Base-by-base conservation (phyloP, 2,888 invertebrate species). In the Eupithecia centaureata region DNA sequence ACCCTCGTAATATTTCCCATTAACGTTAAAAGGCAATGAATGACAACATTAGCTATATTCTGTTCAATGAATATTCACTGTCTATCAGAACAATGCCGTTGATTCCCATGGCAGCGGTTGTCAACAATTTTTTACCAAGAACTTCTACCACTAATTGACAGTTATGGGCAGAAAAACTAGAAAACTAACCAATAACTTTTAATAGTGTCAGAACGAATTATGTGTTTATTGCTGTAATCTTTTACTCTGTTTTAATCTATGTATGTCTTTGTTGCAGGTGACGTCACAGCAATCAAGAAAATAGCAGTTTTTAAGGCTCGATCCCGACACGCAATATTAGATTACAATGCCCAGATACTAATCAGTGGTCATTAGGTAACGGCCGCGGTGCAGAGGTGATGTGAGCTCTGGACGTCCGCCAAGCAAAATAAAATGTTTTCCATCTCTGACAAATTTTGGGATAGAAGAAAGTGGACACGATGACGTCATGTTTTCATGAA, bases 401-500 rank as follows among this genome's bases (percentile, higher is more conserved):
- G 74, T 78, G 72, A 82, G 62, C 77, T 66, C 70, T 75, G 73
- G 73, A 82, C 83, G 83, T 78, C 61, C 66, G 57, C 66, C 73
- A 74, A 71, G 71, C 22, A 74, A 67, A 66, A 73, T 72, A 86
- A 84, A 82, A 92, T 92, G 92, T 89, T 89, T 77, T 85, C 88
- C 38, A 87, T 86, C 81, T 86, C 85, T 74, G 87, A 90, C 68
- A 84, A 89, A 47, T 88, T 90, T 80, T 91, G 90, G 89, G 91
- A 92, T 80, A 83, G 92, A 74, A 86, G 91, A 82, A 91, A 91
- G 91, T 74, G 78, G 74, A 70, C 85, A 79, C 90, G 90, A 91
- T 92, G 92, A 91, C 82, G 67, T 79, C 78, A 68, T 71, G 79
- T 68, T 82, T 83, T 70, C 76, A 81, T 83, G 83, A 85, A 77